Base-by-base conservation (phyloP, 2,888 invertebrate species). In the Palloptera scutellata region DNA sequence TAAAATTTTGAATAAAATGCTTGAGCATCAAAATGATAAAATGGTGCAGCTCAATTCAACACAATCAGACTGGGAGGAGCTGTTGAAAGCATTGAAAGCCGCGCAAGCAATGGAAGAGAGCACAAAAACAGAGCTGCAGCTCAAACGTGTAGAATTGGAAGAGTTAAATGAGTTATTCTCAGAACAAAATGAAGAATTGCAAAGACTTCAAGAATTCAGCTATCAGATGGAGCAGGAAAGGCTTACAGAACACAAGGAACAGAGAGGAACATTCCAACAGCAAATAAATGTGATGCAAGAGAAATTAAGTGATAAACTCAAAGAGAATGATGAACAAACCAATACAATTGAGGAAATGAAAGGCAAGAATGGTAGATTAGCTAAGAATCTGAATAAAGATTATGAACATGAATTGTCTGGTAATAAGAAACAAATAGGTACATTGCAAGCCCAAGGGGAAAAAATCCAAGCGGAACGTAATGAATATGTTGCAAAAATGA, bases 91-190 rank as follows among this genome's bases (percentile, higher is more conserved):
- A 0, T 55, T 83, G 1, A 74, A 76, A 48, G 67, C 70, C 12
- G 73, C 78, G 0, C 79, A 80, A 51, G 48, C 69, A 17, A 68
- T 79, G 57, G 80, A 77, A n/a, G 73, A 76, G n/a, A 67, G 75
- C 51, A 77, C 73, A 41, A 74, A 77, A 1, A 51, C 63, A 3
- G 76, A 81, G 52, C 61, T 78, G 3, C 75, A 78, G 40, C 67
- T 73, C 15, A 78, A 78, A 60, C 70, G 73, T 1, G 70, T 72
- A 30, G 82, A 84, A 48, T 68, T 83, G 63, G 81, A 82, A 60
- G 75, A 78, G 62, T 71, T 83, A 0, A 83, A 83, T 67, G 72
- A 77, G 53, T 73, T 83, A 0, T 83, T 83, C 59, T 77, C 76
- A 1, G 72, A 76, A 8, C 83, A 83, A 73, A 83, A 83, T 61